A percentile compares a stretch with the other conserved stretches of the same genome.
Conservation (phyloP, 2,888 invertebrate species). For the Perizoma affinitatum region DNA sequence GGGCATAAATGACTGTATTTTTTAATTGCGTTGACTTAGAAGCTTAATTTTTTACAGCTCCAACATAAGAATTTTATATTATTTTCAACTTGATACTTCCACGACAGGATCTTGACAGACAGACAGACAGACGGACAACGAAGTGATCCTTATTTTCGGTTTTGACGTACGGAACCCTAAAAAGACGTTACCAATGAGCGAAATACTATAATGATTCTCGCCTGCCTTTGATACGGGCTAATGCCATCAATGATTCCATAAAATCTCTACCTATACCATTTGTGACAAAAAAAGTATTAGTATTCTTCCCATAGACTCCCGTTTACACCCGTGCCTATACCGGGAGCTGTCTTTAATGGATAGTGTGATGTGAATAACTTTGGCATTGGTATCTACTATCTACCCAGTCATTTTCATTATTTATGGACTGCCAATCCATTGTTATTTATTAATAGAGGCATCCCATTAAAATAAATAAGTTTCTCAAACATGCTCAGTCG, state of each 20-base stretch:
- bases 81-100: too few relatives aligned
- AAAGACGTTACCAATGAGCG: too few relatives aligned
- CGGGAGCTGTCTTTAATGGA: conserved; percentile 5
- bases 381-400: background rate
- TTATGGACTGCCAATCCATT: background rate
- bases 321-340: background rate
- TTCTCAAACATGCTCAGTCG: too few relatives aligned
- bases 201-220: too few relatives aligned
- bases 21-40: too few relatives aligned
- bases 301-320: conserved; percentile 4
- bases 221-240: background rate
- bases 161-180: too few relatives aligned
- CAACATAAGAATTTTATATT: too few relatives aligned
- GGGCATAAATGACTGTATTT: too few relatives aligned
- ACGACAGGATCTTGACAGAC: too few relatives aligned
- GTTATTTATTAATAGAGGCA: conserved; percentile 1
- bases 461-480: background rate
- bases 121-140: too few relatives aligned
- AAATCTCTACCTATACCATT: background rate
- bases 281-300: conserved; percentile 2
- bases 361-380: conserved; percentile 9
- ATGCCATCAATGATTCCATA: conserved; percentile 3
- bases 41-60: too few relatives aligned
- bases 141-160: too few relatives aligned
- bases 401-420: background rate